These are phyloP conservation scores for Aporophyla lueneburgensis DNA, from an alignment of 2,888 invertebrate species.

Conservation along the genomic window DNA sequence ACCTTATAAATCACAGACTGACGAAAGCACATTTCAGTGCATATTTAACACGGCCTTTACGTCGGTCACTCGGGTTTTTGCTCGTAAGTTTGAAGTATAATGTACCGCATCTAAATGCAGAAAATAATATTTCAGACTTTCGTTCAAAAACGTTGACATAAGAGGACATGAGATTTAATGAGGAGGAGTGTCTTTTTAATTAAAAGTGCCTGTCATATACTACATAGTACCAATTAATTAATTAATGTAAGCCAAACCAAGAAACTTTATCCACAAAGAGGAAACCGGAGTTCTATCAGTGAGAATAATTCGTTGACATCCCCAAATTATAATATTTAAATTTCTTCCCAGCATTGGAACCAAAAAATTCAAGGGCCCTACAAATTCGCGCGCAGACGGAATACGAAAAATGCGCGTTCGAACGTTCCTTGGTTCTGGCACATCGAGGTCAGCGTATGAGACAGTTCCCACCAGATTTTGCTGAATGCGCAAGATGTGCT, in stretches of 20 bases:
- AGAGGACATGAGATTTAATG: background rate
- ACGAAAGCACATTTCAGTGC: background rate
- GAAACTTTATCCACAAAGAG: background rate
- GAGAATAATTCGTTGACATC: background rate
- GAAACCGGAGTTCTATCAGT: background rate
- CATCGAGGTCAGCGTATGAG: conserved; percentile 79
- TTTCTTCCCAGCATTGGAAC: conserved; percentile 79
- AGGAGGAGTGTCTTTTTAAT: no score
- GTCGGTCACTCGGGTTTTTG: background rate
- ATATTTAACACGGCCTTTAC: background rate
- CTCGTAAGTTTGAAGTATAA: no score
- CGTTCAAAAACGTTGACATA: background rate
- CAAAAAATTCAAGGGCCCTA: conserved; percentile 82
- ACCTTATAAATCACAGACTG: background rate
- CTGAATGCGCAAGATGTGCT: conserved; percentile 83
- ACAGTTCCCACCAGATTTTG: conserved; percentile 81
- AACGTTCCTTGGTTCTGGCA: conserved; percentile 82
- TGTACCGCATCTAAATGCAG: background rate
- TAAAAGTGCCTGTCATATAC: no score
- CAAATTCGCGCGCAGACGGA: conserved; percentile 85
- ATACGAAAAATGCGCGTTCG: conserved; percentile 86
- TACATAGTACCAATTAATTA: background rate
- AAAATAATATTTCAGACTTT: background rate
- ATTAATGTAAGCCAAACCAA: background rate
- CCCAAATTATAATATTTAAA: background rate